phyloP scores from a whole-genome alignment of 1,140 invertebrate species.

The Neodiprion virginianus region DNA sequence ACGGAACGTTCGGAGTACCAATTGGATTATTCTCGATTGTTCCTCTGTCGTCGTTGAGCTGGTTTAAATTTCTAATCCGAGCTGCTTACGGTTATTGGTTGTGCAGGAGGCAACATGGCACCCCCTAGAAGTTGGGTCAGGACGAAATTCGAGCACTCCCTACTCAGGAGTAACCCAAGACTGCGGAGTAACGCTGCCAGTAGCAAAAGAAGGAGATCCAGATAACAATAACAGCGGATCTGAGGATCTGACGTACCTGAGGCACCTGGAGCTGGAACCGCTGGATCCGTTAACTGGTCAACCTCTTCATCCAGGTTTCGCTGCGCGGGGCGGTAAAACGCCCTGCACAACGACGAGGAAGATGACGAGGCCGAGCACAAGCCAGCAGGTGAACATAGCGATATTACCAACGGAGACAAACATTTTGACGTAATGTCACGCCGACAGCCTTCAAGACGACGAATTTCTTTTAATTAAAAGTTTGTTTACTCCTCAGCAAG shows the following conservation, averaged over 20 bases:
- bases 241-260: conserved; percentile 70
- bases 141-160: conserved; percentile 52
- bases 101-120: conserved; percentile 62
- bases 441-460: too few relatives aligned
- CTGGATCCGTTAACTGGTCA: conserved; percentile 55
- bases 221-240: conserved; percentile 58
- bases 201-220: conserved; percentile 53
- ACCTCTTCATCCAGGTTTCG: conserved; percentile 52
- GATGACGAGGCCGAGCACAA: conserved; percentile 51
- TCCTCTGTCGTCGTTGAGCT: not conserved
- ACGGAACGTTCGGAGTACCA: conserved; percentile 22
- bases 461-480: too few relatives aligned
- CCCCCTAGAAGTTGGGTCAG: conserved; percentile 57
- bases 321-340: conserved; percentile 71
- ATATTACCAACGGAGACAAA: too few relatives aligned
- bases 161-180: conserved; percentile 51
- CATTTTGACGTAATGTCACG: too few relatives aligned
- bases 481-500: conserved; percentile 32
- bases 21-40: conserved; percentile 25
- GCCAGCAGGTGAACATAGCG: conserved; percentile 46
- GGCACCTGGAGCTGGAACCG: conserved; percentile 82
- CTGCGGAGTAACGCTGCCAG: conserved; percentile 49
- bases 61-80: too few relatives aligned
- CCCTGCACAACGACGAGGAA: conserved; percentile 82
- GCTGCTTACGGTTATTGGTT: too few relatives aligned